These are phyloP conservation scores for Hystrix brachyura DNA, from an alignment of 2,113 vertebrate genomes.

Conservation along the genomic window DNA sequence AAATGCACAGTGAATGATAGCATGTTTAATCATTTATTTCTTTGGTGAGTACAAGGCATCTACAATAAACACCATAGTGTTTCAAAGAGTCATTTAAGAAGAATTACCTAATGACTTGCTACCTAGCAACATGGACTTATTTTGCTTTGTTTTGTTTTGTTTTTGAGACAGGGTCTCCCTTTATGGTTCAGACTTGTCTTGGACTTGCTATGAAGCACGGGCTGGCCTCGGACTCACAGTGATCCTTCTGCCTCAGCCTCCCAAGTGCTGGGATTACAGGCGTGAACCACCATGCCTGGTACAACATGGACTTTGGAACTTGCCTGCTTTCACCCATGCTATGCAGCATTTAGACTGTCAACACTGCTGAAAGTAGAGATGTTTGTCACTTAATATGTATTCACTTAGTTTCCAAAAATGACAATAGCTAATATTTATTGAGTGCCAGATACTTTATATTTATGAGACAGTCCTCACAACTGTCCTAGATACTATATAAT, in stretches of 20 bases:
- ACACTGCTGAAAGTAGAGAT: neutral
- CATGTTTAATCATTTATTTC: conserved; percentile 43
- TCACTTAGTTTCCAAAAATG: neutral
- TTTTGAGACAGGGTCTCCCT: neutral
- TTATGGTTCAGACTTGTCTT: neutral
- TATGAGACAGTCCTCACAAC: conserved; percentile 5
- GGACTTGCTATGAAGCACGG: neutral
- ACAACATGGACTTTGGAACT: neutral
- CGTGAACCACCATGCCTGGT: neutral
- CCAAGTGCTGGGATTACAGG: neutral
- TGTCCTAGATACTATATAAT: neutral
- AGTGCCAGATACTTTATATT: conserved; percentile 24
- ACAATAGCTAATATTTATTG: conserved; percentile 5
- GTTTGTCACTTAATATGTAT: neutral
- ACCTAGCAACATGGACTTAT: neutral
- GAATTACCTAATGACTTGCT: neutral
- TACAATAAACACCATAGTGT: neutral
- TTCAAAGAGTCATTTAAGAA: neutral
- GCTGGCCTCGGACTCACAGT: neutral
- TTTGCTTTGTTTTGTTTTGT: neutral
- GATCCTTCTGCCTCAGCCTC: neutral
- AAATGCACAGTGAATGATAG: neutral
- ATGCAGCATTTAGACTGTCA: neutral
- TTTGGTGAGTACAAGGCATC: neutral
- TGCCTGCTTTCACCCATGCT: neutral